Base-by-base conservation (phyloP, 2,113 vertebrate species). In the Xenotilapia flavipinnis region DNA sequence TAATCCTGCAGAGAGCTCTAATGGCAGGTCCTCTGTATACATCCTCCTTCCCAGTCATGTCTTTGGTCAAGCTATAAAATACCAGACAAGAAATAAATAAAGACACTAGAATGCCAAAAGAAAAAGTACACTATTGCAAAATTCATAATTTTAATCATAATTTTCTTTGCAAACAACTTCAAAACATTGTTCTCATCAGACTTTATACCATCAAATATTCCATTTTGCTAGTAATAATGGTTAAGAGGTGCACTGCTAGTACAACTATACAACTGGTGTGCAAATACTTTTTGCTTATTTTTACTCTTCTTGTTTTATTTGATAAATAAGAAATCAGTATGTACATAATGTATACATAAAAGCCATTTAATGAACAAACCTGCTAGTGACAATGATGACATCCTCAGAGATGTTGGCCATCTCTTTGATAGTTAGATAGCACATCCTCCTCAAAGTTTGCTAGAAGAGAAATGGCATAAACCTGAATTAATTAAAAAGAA, bases 341-440 rank as follows among this genome's bases (percentile, higher is more conserved):
- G 28, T 13, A 77, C 17, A 77, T 33, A 51, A 77, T 5, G 15
- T n/a, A 47, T 8, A 31, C 45, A 49, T 77, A 47, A 31, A 13
- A 49, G 15, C 26, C 17, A 33, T 51, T 70, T 17, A 70, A 36
- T 54, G 5, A 11, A 79, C 84, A 86, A 94, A 99, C 99, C 99
- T 99, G 98, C 99, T 99, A 9, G 98, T 99, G 80, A 99, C 99
- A 58, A 99, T 99, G 93, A 99, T 99, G 84, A 99, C 99, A 23
- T 99, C 99, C 94, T 99, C 98, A 5, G 99, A 98, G 89, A 99
- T 99, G 88, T 97, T 99, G 60, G 99, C 98, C 99, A 99, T 99
- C 96, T 99, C 99, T 87, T 99, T 99, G 93, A 99, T 99, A 1
- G 98, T 99, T 26, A 99, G 94, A 94, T 99, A 99, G 86, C 99